These are phyloP conservation scores for Caenorhabditis zanzibari DNA, from an alignment of 2,888 invertebrate genomes.

Conservation along the genomic window DNA sequence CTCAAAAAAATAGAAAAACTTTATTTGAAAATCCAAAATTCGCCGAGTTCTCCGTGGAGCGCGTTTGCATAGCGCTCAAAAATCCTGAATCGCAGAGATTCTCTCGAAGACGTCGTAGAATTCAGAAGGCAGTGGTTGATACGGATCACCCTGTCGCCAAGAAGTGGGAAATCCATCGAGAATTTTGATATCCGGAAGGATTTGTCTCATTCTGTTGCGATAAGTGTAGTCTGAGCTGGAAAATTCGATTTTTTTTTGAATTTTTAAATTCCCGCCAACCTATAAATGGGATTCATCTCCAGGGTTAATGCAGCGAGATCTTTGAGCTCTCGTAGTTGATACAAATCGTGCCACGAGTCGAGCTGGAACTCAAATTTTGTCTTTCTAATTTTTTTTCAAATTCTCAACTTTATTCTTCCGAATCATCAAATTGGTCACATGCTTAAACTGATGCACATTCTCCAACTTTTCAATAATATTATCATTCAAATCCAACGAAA, in stretches of 20 bases:
- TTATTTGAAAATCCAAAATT: neutral
- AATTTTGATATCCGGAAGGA: conserved; percentile 61
- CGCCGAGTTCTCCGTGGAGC: conserved; percentile 17
- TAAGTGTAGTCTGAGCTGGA: conserved; percentile 65
- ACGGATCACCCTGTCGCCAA: conserved; percentile 69
- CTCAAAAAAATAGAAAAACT: neutral
- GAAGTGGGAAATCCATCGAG: conserved; percentile 67
- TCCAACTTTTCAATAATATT: conserved; percentile 67
- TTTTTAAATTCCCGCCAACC: conserved; percentile 4
- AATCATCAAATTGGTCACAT: conserved; percentile 73
- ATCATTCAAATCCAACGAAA: conserved; percentile 61
- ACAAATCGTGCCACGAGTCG: conserved; percentile 65
- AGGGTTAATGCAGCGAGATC: conserved; percentile 53
- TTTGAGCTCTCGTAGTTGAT: conserved; percentile 37
- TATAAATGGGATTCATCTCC: conserved; percentile 70
- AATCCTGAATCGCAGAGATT: neutral
- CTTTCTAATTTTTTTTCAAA: neutral
- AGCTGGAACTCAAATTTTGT: conserved; percentile 38
- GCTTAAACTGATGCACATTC: conserved; percentile 72
- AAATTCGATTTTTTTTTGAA: neutral
- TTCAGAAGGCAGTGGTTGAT: conserved; percentile 56
- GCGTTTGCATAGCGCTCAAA: conserved; percentile 34
- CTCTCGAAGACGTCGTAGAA: conserved; percentile 51
- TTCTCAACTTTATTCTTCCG: conserved; percentile 73
- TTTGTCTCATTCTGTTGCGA: conserved; percentile 61